Evolutionary conservation across 2,888 invertebrate genomes (phyloP).

Genomic region (Zygothrica quintamaculata): DNA sequence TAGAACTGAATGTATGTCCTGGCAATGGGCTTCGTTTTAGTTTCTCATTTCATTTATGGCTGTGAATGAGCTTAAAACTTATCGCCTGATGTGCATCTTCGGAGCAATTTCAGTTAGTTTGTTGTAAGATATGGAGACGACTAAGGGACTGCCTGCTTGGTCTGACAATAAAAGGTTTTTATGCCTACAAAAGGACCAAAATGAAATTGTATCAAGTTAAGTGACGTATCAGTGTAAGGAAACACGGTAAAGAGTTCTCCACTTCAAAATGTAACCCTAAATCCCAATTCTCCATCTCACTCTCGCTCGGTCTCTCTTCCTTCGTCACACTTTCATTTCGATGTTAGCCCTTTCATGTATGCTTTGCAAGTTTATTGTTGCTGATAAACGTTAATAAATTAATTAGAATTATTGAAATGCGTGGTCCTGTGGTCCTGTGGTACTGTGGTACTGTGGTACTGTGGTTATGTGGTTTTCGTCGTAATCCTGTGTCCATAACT

Average conservation of each 20-base stretch:
- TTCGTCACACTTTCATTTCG: too few relatives aligned
- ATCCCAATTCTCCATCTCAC: slow-evolving; percentile 14
- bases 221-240: slow-evolving; percentile 12
- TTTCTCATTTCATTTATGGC: slow-evolving; percentile 75
- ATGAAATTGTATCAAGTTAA: slow-evolving; percentile 8
- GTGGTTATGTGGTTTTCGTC: slow-evolving; percentile 27
- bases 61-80: slow-evolving; percentile 63
- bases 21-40: slow-evolving; percentile 38
- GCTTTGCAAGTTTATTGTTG: slow-evolving; percentile 80
- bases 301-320: slow-evolving; percentile 10
- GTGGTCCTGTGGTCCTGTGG: slow-evolving; percentile 41
- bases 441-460: slow-evolving; percentile 19
- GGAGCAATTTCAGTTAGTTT: slow-evolving; percentile 30
- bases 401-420: slow-evolving; percentile 85
- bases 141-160: slow-evolving; percentile 17
- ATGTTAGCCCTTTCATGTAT: slow-evolving; percentile 19
- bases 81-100: slow-evolving; percentile 62
- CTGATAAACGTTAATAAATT: slow-evolving; percentile 85
- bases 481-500: slow-evolving; percentile 30
- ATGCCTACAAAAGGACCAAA: slow-evolving; percentile 13
- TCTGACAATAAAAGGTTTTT: slow-evolving; percentile 38
- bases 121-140: slow-evolving; percentile 12
- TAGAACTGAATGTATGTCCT: slow-evolving; percentile 6
- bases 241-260: slow-evolving; percentile 27
- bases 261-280: slow-evolving; percentile 10